Percentiles rank a stretch among this genome's conserved stretches.
Evolutionary conservation across 1,140 invertebrate genomes (phyloP).

Genomic region (Macrotrachela quadricornifera): DNA sequence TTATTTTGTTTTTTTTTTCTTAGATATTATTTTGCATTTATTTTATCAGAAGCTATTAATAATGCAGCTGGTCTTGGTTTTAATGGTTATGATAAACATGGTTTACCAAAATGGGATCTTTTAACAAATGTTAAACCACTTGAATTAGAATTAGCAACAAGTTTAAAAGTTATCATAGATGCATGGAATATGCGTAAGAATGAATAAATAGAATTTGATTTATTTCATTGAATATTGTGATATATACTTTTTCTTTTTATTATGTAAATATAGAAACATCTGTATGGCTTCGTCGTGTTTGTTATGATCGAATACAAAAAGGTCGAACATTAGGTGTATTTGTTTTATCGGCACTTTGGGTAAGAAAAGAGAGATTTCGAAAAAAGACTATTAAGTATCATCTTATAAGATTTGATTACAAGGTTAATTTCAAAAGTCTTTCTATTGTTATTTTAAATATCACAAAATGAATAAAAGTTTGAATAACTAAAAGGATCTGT

Average conservation of each 20-base stretch:
- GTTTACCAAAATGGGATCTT: constrained; percentile 51
- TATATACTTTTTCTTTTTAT: constrained; percentile 11
- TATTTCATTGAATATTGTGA: too few species aligned
- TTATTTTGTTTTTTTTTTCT: too few species aligned
- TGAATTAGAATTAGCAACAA: constrained; percentile 34
- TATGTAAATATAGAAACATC: constrained; percentile 61
- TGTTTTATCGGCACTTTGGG: constrained; percentile 66
- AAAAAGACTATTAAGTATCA: too few species aligned
- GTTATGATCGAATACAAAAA: constrained; percentile 52
- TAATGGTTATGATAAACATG: constrained; percentile 48
- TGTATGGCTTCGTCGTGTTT: constrained; percentile 55
- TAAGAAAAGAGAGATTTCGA: too few species aligned
- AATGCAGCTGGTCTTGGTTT: constrained; percentile 80
- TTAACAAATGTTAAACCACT: constrained; percentile 70
- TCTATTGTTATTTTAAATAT: too few species aligned
- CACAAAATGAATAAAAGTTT: too few species aligned
- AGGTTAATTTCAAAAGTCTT: too few species aligned
- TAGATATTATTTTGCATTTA: constrained; percentile 80
- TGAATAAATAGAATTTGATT: too few species aligned
- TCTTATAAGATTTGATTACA: too few species aligned
- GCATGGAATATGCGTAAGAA: constrained; percentile 23
- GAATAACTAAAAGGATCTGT: too few species aligned
- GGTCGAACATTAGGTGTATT: constrained; percentile 47
- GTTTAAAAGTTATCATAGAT: constrained; percentile 33
- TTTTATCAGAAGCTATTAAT: constrained; percentile 61